phyloP scores from a whole-genome alignment of 1,140 invertebrate genomes.

The Aphelinus atriplicis region DNA sequence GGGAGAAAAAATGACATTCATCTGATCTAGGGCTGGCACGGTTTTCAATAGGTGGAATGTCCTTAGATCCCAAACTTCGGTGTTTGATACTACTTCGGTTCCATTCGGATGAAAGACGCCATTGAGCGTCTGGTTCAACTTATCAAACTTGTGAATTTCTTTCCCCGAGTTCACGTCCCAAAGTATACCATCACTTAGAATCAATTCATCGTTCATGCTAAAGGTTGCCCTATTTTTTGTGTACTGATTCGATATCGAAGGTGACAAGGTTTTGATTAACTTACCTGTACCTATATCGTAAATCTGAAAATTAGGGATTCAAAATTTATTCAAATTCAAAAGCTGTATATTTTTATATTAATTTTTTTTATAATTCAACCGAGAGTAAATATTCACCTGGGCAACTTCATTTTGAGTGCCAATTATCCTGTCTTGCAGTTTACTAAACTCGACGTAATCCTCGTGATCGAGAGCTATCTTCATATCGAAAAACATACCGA shows the following conservation, averaged over 20 bases:
- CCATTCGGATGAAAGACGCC: constrained; percentile 98
- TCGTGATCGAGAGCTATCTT: constrained; percentile 83
- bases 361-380: no score
- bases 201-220: constrained; percentile 91
- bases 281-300: constrained; percentile 90
- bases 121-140: constrained; percentile 92
- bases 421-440: constrained; percentile 87
- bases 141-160: constrained; percentile 97
- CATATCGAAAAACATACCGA: constrained; percentile 77
- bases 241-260: constrained; percentile 90
- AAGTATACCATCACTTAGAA: constrained; percentile 91
- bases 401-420: constrained; percentile 82
- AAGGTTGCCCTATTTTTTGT: constrained; percentile 94
- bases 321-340: no score
- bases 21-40: constrained; percentile 91
- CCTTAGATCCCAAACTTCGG: constrained; percentile 94
- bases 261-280: constrained; percentile 78
- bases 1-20: constrained; percentile 78
- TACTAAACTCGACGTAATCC: constrained; percentile 92
- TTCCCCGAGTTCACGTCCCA: constrained; percentile 92
- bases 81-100: constrained; percentile 90
- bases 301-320: constrained; percentile 70
- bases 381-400: constrained; percentile 65
- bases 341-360: no score
- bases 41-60: constrained; percentile 95